These are phyloP conservation scores for Diorhabda elongata DNA, from an alignment of 1,140 invertebrate genomes.

Conservation along the genomic window DNA sequence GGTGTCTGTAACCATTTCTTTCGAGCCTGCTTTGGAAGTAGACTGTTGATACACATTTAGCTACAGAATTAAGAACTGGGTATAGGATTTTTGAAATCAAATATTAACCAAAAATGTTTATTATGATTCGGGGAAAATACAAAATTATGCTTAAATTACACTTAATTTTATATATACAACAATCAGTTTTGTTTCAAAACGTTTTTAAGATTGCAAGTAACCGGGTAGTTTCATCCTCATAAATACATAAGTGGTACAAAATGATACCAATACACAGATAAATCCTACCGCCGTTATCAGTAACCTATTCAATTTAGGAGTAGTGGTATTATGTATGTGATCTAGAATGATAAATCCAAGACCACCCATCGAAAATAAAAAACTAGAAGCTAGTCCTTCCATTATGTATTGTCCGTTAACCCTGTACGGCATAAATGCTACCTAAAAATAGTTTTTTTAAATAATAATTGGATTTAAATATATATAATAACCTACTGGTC, in stretches of 20 bases:
- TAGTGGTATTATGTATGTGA: conserved; percentile 86
- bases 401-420: conserved; percentile 99
- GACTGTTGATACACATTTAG: no score
- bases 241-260: conserved; percentile 95
- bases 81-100: no score
- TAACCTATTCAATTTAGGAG: conserved; percentile 88
- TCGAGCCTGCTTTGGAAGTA: no score
- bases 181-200: not conserved
- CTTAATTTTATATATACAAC: no score
- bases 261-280: conserved; percentile 88
- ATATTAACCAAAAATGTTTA: no score
- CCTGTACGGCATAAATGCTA: conserved; percentile 97
- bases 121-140: no score
- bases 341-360: conserved; percentile 96
- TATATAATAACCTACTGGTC: conserved; percentile 63
- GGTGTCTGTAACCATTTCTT: no score
- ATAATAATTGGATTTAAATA: not conserved
- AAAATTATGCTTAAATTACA: no score
- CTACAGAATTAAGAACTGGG: no score
- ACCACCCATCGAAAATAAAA: conserved; percentile 92
- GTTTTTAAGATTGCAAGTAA: conserved; percentile 57
- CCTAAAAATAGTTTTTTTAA: conserved; percentile 51
- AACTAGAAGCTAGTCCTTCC: conserved; percentile 95
- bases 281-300: conserved; percentile 90
- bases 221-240: conserved; percentile 98